These are phyloP conservation scores for Clitarchus hookeri DNA, from an alignment of 2,888 invertebrate genomes.

Conservation along the genomic window DNA sequence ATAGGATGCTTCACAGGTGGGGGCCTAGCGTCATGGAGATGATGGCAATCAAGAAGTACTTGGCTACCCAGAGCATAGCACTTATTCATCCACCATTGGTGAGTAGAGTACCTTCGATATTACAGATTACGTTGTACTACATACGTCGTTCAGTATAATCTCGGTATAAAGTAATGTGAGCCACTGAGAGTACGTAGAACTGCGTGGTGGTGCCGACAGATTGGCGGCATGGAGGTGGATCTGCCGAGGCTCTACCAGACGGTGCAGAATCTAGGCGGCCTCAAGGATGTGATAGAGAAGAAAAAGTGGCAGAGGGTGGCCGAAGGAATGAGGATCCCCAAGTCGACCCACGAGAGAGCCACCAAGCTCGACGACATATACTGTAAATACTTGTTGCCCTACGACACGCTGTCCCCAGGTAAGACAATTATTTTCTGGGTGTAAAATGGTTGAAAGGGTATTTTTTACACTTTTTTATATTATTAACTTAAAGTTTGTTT, in stretches of 20 bases:
- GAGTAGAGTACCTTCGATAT: conserved; percentile 48
- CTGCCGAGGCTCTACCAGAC: conserved; percentile 82
- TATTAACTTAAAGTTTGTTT: too few relatives aligned
- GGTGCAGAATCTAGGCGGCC: conserved; percentile 83
- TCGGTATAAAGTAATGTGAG: too few relatives aligned
- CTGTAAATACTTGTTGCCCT: conserved; percentile 87
- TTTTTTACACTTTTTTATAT: too few relatives aligned
- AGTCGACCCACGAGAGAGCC: conserved; percentile 76
- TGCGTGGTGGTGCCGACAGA: conserved; percentile 55
- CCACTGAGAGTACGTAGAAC: too few relatives aligned
- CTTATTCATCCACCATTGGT: conserved; percentile 80
- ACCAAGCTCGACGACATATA: conserved; percentile 87
- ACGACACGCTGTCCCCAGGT: conserved; percentile 80
- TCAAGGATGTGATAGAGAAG: conserved; percentile 84
- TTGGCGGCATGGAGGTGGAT: conserved; percentile 91
- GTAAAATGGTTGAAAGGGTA: too few relatives aligned
- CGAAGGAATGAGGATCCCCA: conserved; percentile 84
- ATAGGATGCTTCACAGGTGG: conserved; percentile 86
- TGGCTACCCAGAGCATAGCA: conserved; percentile 75
- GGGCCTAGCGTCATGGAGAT: conserved; percentile 84
- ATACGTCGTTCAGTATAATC: too few relatives aligned
- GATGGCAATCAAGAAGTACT: conserved; percentile 80
- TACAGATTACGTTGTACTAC: too few relatives aligned
- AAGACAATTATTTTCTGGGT: conserved; percentile 32
- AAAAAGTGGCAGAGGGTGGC: conserved; percentile 89